These are phyloP conservation scores for Orthosia gracilis DNA, from an alignment of 2,888 invertebrate species.

Conservation along the genomic window DNA sequence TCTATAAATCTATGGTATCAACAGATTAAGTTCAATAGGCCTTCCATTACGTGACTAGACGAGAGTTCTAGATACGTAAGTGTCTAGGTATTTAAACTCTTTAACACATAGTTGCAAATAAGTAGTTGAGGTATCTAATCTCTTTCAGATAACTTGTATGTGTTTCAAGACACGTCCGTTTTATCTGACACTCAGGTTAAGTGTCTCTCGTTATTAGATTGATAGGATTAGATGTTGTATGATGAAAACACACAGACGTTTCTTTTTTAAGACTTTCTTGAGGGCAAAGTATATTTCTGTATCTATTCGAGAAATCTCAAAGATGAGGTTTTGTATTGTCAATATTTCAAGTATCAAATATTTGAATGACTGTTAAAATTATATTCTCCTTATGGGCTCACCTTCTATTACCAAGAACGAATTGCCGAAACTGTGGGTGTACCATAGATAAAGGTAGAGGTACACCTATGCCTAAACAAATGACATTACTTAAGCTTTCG, in stretches of 20 bases:
- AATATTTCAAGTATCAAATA: background rate
- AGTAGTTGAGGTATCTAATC: constrained; percentile 46
- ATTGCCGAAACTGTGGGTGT: too few species aligned
- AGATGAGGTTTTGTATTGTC: background rate
- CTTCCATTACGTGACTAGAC: background rate
- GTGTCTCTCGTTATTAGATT: constrained; percentile 41
- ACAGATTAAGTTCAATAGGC: constrained; percentile 4
- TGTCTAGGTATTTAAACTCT: constrained; percentile 30
- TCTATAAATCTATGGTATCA: background rate
- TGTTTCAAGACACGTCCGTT: constrained; percentile 58
- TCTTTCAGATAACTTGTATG: constrained; percentile 43
- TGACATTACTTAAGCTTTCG: too few species aligned
- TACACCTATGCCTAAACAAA: too few species aligned
- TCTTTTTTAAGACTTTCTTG: background rate
- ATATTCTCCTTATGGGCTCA: too few species aligned
- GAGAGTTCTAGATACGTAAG: constrained; percentile 2
- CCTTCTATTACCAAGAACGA: too few species aligned
- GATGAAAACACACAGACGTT: background rate
- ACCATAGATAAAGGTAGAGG: too few species aligned
- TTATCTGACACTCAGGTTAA: constrained; percentile 63
- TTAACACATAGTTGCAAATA: constrained; percentile 48
- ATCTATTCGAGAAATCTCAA: background rate
- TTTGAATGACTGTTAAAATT: background rate
- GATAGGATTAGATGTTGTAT: constrained; percentile 22
- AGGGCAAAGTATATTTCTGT: background rate